Evolutionary conservation across 2,888 invertebrate genomes (phyloP), one percentile per base, ranked within the genome.

Genomic region (Gastrophysa polygoni): DNA sequence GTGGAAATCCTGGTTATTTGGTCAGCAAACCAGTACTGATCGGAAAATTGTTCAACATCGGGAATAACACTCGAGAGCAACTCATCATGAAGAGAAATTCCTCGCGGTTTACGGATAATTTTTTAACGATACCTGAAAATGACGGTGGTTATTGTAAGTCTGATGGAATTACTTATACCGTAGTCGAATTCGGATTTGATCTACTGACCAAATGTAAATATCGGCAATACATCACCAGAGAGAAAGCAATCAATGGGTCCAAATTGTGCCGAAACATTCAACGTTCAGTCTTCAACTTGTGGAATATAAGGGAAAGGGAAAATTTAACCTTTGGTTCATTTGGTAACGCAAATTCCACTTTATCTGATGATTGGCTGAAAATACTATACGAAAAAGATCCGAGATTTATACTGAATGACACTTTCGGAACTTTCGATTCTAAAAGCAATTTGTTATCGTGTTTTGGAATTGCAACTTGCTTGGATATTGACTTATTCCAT

Each of bases 1-100:
- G 93, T 81, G 93, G 93, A 1, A 90, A 89, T 78, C 92, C 92
- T 1, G 93, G 93, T 2, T 94, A 94, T 73, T 75, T 87, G 5
- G 70, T 82, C 2, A 88, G 89, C 6, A 85, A 87, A 69, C 91
- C 91, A 0, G 80, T 93, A 29, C 78, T 87, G 59, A 76, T 78
- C 28, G 85, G 83, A 46, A 77, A 63, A 61, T 51, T 77, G 29
- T 81, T 84, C 17, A 71, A 69, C 68, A 74, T 81, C 58, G 80
- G 82, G 1, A 73, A 79, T 6, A 59, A 73, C 43, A 68, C 71
- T n/a, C 63, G 69, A 52, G 58, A 61, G 8, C 59, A 57, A 38
- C 54, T 65, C 24, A 67, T 63, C 63, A 64, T 76, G 52, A 44
- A 60, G 61, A 57, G 79, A 67, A 69, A 73, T 55, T 56, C 70